Conservation (phyloP, 1,140 invertebrate genomes). For the Centruroides sculpturatus region DNA sequence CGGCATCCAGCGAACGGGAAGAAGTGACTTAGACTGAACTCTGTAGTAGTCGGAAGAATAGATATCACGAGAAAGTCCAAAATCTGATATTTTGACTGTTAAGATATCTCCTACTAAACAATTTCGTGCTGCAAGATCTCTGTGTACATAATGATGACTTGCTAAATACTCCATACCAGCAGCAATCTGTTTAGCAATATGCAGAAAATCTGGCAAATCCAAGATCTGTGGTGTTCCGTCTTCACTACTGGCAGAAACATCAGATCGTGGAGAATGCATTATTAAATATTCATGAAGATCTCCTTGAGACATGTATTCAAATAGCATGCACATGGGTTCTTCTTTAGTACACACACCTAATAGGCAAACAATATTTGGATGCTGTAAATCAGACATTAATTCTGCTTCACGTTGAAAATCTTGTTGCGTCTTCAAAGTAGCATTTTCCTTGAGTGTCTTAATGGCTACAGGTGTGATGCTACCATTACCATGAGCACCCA, state of each 20-base stretch:
- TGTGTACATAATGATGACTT: constrained; percentile 88
- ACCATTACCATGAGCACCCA: constrained; percentile 9
- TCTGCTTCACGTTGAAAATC: constrained; percentile 81
- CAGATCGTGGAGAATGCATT: constrained; percentile 62
- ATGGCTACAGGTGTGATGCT: constrained; percentile 57
- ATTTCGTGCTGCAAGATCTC: constrained; percentile 90
- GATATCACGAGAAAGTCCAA: constrained; percentile 79
- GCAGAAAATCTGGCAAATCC: constrained; percentile 63
- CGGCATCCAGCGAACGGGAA: constrained; percentile 66
- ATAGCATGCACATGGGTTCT: constrained; percentile 87
- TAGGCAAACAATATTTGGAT: constrained; percentile 91
- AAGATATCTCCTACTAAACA: constrained; percentile 87
- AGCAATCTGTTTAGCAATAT: constrained; percentile 79
- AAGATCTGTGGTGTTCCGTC: constrained; percentile 27
- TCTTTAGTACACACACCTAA: constrained; percentile 80
- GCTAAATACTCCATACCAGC: constrained; percentile 92
- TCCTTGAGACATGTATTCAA: constrained; percentile 87
- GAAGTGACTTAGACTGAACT: constrained; percentile 33
- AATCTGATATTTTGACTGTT: constrained; percentile 91
- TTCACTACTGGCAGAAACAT: constrained; percentile 37
- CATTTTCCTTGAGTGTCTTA: constrained; percentile 88
- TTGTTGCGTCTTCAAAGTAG: constrained; percentile 74
- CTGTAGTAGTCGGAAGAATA: constrained; percentile 59
- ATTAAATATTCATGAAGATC: constrained; percentile 91
- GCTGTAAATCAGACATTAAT: constrained; percentile 80